These are phyloP conservation scores for Takifugu flavidus DNA, from an alignment of 2,113 vertebrate genomes.

Conservation along the genomic window DNA sequence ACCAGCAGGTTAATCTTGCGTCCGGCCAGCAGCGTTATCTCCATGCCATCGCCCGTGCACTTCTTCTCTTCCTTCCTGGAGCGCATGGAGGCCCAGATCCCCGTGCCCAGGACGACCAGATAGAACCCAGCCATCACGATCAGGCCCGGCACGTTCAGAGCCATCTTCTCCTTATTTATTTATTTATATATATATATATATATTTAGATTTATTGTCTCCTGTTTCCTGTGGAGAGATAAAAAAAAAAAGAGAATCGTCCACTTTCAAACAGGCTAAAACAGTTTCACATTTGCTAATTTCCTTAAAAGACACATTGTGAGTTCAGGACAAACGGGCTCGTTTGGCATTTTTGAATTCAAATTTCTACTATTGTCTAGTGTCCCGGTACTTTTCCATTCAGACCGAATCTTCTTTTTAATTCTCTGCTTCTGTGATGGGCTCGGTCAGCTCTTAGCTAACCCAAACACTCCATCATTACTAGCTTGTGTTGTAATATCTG, in stretches of 20 bases:
- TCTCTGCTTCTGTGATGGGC: background rate
- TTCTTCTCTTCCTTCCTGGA: slow-evolving; percentile 75
- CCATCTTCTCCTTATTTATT: slow-evolving; percentile 45
- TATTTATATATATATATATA: background rate
- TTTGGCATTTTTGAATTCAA: background rate
- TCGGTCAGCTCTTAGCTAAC: background rate
- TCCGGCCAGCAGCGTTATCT: slow-evolving; percentile 80
- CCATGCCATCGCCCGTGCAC: slow-evolving; percentile 66
- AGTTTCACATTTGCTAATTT: too few relatives aligned
- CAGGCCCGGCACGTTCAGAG: slow-evolving; percentile 66
- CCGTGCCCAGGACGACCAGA: slow-evolving; percentile 71
- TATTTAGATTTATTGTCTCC: background rate
- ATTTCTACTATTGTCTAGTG: slow-evolving; percentile 13
- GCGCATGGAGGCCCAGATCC: slow-evolving; percentile 82
- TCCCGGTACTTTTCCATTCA: slow-evolving; percentile 60
- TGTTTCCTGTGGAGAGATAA: background rate
- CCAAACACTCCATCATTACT: too few relatives aligned
- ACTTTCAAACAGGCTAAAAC: background rate
- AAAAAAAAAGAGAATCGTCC: background rate
- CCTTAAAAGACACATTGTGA: too few relatives aligned
- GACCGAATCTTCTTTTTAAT: background rate
- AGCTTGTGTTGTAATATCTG: too few relatives aligned
- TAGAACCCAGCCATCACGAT: slow-evolving; percentile 77
- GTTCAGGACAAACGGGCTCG: too few relatives aligned
- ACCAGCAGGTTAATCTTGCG: slow-evolving; percentile 76